Evolutionary conservation across 2,113 vertebrate species (phyloP).

Genomic region (Seriola rivoliana): DNA sequence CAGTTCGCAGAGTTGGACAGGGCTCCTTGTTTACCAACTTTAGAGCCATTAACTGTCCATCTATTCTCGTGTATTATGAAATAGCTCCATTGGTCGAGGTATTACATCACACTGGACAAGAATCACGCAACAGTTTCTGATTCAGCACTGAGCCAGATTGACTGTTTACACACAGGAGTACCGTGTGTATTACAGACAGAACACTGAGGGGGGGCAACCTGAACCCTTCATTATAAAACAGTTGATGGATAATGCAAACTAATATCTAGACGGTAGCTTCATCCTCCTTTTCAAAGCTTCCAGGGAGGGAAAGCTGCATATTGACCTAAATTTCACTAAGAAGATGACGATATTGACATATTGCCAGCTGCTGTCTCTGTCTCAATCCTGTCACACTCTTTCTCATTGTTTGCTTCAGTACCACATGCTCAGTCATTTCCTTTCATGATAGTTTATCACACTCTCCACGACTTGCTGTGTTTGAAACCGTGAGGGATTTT

Average conservation of each 20-base stretch:
- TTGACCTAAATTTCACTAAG: neutral
- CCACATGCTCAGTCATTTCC: conserved; percentile 37
- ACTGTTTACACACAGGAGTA: neutral
- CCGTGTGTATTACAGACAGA: neutral
- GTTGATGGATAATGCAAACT: neutral
- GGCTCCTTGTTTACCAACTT: conserved; percentile 9
- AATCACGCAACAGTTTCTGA: conserved; percentile 1
- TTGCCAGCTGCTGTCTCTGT: neutral
- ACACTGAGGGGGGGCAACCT: neutral
- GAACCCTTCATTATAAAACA: neutral
- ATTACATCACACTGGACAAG: conserved; percentile 12
- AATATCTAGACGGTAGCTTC: neutral
- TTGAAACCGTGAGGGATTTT: conserved; percentile 40
- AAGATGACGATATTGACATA: neutral
- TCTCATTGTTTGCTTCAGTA: neutral
- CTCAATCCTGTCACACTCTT: neutral
- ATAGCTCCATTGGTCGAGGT: neutral
- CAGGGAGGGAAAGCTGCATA: neutral
- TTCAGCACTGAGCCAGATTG: neutral
- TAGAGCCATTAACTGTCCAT: conserved; percentile 7
- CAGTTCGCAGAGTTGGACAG: neutral
- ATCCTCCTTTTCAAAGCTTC: neutral
- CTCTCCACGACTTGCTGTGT: neutral
- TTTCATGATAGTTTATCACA: conserved; percentile 16
- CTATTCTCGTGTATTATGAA: conserved; percentile 10